These are phyloP conservation scores for Xanthia togata DNA, from an alignment of 2,888 invertebrate genomes.

Conservation along the genomic window DNA sequence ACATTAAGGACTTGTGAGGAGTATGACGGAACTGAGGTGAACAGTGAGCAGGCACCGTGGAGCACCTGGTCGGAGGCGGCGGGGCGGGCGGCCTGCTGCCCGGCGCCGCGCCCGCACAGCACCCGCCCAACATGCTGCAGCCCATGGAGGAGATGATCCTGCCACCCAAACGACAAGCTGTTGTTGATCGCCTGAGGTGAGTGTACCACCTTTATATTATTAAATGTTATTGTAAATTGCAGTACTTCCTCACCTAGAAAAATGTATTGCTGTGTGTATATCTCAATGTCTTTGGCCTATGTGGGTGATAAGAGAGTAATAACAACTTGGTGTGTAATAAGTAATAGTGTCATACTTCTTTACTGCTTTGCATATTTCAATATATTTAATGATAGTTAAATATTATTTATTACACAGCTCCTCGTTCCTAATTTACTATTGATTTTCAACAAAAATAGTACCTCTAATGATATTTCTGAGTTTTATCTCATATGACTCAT, in stretches of 20 bases:
- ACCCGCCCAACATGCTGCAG: constrained; percentile 92
- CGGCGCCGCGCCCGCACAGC: constrained; percentile 90
- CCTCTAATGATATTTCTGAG: background rate
- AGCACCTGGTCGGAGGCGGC: constrained; percentile 95
- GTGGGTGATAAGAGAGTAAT: background rate
- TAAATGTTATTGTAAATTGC: background rate
- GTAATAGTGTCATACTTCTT: background rate
- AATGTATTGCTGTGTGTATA: background rate
- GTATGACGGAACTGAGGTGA: constrained; percentile 83
- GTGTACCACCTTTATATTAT: constrained; percentile 3
- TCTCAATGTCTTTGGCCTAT: background rate
- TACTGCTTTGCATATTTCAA: background rate
- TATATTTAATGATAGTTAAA: background rate
- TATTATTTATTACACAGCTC: too few relatives aligned
- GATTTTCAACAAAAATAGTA: background rate
- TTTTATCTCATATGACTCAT: constrained; percentile 8
- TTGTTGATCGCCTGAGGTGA: constrained; percentile 95
- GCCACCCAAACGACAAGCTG: constrained; percentile 95
- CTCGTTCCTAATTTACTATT: background rate
- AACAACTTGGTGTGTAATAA: background rate
- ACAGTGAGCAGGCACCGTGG: constrained; percentile 90
- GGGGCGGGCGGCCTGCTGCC: constrained; percentile 92
- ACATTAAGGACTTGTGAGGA: constrained; percentile 70
- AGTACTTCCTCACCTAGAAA: constrained; percentile 7
- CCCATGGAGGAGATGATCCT: constrained; percentile 93